Evolutionary conservation across 1,140 invertebrate species (phyloP).

Genomic region (Chironomus tepperi): DNA sequence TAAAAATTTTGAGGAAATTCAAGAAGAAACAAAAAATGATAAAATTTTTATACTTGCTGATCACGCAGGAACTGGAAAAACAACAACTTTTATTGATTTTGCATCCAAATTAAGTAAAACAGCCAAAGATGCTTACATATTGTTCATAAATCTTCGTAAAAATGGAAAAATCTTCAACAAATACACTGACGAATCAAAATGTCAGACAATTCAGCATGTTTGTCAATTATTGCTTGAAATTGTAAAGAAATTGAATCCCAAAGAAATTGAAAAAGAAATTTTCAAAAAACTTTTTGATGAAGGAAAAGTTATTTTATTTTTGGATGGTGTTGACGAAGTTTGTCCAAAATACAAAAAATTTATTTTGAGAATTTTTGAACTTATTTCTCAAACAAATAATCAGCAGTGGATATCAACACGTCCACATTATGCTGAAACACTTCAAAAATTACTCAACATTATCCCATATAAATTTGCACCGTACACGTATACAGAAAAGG

Average conservation of each 20-base stretch:
- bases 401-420: too few species aligned
- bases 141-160: neutral
- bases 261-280: neutral
- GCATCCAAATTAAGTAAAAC: neutral
- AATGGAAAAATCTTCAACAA: neutral
- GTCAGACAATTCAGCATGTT: neutral
- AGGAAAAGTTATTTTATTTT: neutral
- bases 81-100: neutral
- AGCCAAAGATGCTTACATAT: neutral
- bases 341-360: neutral
- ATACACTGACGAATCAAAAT: neutral
- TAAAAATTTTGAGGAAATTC: neutral
- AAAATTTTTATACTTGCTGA: neutral
- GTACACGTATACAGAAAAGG: too few species aligned
- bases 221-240: neutral
- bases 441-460: too few species aligned
- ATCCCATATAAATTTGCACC: too few species aligned
- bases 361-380: neutral
- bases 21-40: neutral
- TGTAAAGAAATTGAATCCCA: neutral
- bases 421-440: too few species aligned
- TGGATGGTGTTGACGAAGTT: neutral
- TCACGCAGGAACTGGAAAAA: neutral
- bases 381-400: too few species aligned
- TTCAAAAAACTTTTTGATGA: neutral